phyloP scores from a whole-genome alignment of 2,113 vertebrate genomes.

The Mystacornis crossleyi region DNA sequence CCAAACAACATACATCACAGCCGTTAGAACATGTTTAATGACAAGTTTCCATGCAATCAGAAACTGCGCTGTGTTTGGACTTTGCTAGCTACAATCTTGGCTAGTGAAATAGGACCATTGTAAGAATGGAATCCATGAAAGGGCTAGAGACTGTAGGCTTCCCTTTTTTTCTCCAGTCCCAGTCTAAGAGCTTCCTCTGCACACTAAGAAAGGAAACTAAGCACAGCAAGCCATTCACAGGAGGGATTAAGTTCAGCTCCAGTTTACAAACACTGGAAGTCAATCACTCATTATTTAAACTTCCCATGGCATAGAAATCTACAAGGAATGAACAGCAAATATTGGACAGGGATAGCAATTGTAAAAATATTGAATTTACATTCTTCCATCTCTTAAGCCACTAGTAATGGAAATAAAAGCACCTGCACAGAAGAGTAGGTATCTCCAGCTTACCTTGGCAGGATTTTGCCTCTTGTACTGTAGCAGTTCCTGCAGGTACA shows the following conservation, averaged over 20 bases:
- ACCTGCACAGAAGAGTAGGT: constrained; percentile 25
- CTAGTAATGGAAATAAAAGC: background rate
- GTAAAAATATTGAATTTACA: background rate
- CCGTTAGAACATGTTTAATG: background rate
- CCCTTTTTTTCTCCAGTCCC: background rate
- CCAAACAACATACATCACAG: background rate
- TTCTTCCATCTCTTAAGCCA: background rate
- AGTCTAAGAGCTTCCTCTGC: background rate
- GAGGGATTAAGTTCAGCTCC: background rate
- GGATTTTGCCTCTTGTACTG: constrained; percentile 95
- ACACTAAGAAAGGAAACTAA: background rate
- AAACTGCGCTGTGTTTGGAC: background rate
- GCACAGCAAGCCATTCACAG: background rate
- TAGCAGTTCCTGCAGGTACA: constrained; percentile 92
- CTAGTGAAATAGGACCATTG: background rate
- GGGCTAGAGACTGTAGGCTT: background rate
- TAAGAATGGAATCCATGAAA: background rate
- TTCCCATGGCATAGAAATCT: background rate
- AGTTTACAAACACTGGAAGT: background rate
- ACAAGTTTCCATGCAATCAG: background rate
- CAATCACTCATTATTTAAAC: background rate
- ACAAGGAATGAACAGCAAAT: background rate
- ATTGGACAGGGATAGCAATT: background rate
- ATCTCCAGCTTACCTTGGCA: constrained; percentile 83
- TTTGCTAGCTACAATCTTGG: background rate